A percentile compares a stretch with the other conserved stretches of the same genome.
These are phyloP conservation scores for Drosophila quadrilineata DNA, from an alignment of 1,140 invertebrate species.

Conservation along the genomic window DNA sequence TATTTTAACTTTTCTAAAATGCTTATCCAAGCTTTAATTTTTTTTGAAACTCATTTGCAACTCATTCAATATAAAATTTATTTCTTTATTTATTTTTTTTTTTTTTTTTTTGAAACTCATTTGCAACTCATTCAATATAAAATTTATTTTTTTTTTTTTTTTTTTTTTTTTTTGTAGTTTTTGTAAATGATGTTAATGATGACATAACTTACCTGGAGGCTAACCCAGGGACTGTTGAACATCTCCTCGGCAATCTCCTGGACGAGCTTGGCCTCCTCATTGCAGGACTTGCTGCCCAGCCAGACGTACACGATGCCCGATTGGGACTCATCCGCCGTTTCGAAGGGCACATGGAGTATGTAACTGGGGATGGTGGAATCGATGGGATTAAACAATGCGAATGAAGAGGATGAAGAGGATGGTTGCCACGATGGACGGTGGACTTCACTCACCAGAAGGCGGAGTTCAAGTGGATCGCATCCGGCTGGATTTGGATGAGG, in stretches of 20 bases:
- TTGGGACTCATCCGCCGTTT: constrained; percentile 92
- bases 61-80: no score
- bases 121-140: no score
- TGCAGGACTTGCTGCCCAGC: constrained; percentile 94
- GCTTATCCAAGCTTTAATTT: no score
- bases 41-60: no score
- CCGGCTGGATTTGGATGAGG: constrained; percentile 93
- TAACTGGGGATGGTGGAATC: constrained; percentile 85
- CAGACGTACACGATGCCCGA: constrained; percentile 98
- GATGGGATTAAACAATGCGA: background rate
- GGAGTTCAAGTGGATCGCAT: constrained; percentile 90
- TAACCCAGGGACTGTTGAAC: constrained; percentile 95
- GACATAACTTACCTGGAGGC: constrained; percentile 84
- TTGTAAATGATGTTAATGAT: no score
- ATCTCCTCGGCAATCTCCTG: constrained; percentile 97
- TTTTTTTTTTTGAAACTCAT: no score
- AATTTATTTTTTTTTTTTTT: no score
- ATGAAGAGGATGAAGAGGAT: background rate
- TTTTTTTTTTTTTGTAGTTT: no score
- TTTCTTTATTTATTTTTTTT: no score
- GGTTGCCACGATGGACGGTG: no score
- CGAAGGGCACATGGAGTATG: constrained; percentile 97
- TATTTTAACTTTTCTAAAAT: no score
- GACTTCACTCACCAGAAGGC: constrained; percentile 88
- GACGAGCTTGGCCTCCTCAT: constrained; percentile 93